These are phyloP conservation scores for Sapayoa aenigma DNA, from an alignment of 2,113 vertebrate genomes.

Conservation along the genomic window DNA sequence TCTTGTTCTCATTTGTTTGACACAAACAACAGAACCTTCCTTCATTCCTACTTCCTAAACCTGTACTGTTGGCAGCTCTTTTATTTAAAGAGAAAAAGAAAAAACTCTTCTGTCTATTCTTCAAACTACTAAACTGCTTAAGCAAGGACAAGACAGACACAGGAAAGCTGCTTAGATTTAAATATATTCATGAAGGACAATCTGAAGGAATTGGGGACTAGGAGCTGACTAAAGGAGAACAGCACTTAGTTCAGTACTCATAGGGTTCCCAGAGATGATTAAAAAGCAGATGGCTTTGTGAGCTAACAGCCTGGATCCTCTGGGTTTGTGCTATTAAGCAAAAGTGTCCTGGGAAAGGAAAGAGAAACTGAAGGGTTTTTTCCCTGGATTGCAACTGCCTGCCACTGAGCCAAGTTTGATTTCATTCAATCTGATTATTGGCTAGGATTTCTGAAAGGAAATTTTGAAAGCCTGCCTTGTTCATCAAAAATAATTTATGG, in stretches of 20 bases:
- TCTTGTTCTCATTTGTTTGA: not conserved
- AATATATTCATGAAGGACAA: not conserved
- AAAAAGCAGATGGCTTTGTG: not conserved
- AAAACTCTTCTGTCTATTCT: not conserved
- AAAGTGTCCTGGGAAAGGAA: not conserved
- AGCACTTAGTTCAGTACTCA: not conserved
- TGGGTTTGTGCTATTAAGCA: not conserved
- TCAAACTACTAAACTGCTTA: not conserved
- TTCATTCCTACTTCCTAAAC: not conserved
- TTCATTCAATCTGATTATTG: not conserved
- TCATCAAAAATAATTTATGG: slow-evolving; percentile 6
- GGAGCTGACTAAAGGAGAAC: not conserved
- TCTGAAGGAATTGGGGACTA: not conserved
- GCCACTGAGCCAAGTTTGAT: not conserved
- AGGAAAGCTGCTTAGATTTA: not conserved
- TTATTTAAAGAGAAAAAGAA: not conserved
- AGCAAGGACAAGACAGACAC: not conserved
- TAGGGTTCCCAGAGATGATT: not conserved
- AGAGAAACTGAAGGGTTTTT: not conserved
- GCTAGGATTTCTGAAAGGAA: not conserved
- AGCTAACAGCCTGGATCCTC: not conserved
- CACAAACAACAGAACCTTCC: not conserved
- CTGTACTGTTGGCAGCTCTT: not conserved
- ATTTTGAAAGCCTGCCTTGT: not conserved
- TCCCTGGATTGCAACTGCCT: not conserved